Evolutionary conservation across 1,140 invertebrate genomes (phyloP), one percentile per base, ranked within the genome.

Genomic region (Drosophila equinoxialis): DNA sequence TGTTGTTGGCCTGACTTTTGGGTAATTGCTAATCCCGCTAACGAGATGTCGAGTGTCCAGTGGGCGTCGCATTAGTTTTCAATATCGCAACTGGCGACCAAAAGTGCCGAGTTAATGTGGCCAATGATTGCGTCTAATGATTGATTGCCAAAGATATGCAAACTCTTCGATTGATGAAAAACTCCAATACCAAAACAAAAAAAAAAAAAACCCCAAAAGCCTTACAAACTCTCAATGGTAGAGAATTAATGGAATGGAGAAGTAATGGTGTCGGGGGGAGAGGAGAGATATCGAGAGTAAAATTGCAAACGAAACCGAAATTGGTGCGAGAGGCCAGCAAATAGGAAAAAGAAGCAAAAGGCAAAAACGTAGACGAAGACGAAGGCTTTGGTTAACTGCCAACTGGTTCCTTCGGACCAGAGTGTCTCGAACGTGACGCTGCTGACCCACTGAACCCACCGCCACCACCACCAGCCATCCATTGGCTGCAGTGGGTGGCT

Each of bases 1-100:
- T 45, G n/a, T 45, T 45, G 45, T 51, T 51, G 45, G 65, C 57
- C 80, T 67, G 79, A 64, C 80, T 72, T 84, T 89, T 75, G 77
- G 84, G 71, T 89, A 89, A 89, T 89, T 89, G 85, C 85, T 89
- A 89, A 89, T 89, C 80, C 85, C 84, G 85, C 84, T 87, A 87
- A 87, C 84, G 84, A 90, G 85, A 65, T 68, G 65, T 54, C 67
- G 41, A 54, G 51, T 80, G 84, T 78, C 80, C 84, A 84, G 84
- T 89, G 84, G 84, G 84, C 84, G 84, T 82, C 85, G 79, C 80
- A 89, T 89, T 89, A 84, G 84, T 77, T 86, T 86, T 86, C 83
- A 84, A 84, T 82, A 84, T 80, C 70, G 71, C 73, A 70, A 73
- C 62, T 78, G 65, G 63, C 68, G 20, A 62, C 39, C 51, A 41